Evolutionary conservation across 1,140 invertebrate species (phyloP).

Genomic region (Drosophila sucinea): DNA sequence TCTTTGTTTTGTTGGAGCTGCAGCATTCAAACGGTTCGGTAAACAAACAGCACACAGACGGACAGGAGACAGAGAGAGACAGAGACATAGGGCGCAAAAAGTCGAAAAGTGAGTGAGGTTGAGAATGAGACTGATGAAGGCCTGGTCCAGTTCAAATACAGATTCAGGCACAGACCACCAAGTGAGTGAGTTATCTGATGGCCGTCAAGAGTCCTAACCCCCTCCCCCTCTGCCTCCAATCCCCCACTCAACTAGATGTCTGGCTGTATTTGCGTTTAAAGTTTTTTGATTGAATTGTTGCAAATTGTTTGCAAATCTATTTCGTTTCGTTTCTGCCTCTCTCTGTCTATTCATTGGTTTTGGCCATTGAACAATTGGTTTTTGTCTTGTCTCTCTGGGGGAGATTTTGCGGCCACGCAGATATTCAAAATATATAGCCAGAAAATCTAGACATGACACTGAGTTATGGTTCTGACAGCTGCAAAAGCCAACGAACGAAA

Average conservation of each 20-base stretch:
- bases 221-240: constrained; percentile 9
- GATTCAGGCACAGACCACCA: constrained; percentile 59
- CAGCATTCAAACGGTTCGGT: constrained; percentile 71
- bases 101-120: constrained; percentile 58
- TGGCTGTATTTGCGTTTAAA: constrained; percentile 75
- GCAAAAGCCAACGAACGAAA: constrained; percentile 58
- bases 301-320: constrained; percentile 82
- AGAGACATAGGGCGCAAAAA: constrained; percentile 64
- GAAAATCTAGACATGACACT: constrained; percentile 69
- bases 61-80: constrained; percentile 5
- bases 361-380: constrained; percentile 74
- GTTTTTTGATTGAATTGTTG: constrained; percentile 82
- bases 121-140: neutral
- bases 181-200: constrained; percentile 81
- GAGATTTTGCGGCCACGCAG: constrained; percentile 72
- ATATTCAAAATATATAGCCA: constrained; percentile 54
- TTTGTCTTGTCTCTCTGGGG: constrained; percentile 70
- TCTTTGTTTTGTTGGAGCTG: constrained; percentile 51
- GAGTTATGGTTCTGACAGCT: constrained; percentile 81
- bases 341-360: constrained; percentile 19
- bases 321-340: constrained; percentile 48
- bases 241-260: constrained; percentile 38
- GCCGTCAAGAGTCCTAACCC: constrained; percentile 47
- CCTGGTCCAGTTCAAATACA: constrained; percentile 15
- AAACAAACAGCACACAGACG: neutral